Conservation (phyloP, 30 jellyfish, hydroid and myxozoan genomes). For the Mastigias papua region DNA sequence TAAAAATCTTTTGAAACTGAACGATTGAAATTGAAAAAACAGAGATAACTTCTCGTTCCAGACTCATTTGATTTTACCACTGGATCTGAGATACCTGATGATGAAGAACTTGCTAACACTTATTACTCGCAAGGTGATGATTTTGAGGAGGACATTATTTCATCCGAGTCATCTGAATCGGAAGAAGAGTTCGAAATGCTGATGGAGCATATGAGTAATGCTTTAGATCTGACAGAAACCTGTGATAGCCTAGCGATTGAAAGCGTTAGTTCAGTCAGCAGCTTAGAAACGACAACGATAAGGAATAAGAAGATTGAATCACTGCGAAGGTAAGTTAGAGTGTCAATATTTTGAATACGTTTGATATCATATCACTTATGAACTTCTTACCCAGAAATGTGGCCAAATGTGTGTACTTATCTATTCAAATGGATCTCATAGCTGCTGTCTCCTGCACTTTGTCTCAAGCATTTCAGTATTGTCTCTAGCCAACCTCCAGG, state of each 20-base stretch:
- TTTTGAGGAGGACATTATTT: conserved; percentile 68
- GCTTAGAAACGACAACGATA: neutral
- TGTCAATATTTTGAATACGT: too few relatives aligned
- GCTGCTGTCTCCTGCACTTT: too few relatives aligned
- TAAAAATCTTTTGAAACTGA: neutral
- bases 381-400: too few relatives aligned
- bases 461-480: too few relatives aligned
- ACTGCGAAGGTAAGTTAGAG: conserved; percentile 56
- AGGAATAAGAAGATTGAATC: conserved; percentile 74
- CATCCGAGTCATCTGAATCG: conserved; percentile 22
- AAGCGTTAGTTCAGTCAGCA: conserved; percentile 22
- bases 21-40: neutral
- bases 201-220: conserved; percentile 76
- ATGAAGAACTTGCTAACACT: conserved; percentile 88
- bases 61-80: conserved; percentile 71
- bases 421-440: too few relatives aligned
- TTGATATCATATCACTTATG: too few relatives aligned
- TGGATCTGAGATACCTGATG: conserved; percentile 85
- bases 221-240: conserved; percentile 72
- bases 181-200: conserved; percentile 80
- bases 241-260: neutral
- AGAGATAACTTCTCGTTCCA: neutral
- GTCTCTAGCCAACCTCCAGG: too few relatives aligned
- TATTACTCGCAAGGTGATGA: conserved; percentile 83
- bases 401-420: too few relatives aligned